Conservation (phyloP, 2,888 invertebrate species). For the Tipula helvola region DNA sequence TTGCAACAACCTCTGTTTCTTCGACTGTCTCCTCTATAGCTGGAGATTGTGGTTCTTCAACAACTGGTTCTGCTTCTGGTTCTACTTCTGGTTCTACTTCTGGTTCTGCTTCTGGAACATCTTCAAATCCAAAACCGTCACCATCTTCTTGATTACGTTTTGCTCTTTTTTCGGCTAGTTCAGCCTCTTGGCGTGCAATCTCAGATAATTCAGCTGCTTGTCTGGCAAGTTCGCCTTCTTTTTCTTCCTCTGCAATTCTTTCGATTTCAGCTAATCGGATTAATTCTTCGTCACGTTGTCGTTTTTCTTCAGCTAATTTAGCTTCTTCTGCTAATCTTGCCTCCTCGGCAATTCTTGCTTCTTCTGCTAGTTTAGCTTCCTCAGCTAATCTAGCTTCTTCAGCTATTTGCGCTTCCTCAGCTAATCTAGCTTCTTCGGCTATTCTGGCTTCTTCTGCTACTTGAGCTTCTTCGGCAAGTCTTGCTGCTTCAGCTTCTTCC, state of each 20-base stretch:
- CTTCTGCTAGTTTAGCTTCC: constrained; percentile 33
- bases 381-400: constrained; percentile 34
- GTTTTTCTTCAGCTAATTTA: constrained; percentile 37
- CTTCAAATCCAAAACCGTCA: constrained; percentile 16
- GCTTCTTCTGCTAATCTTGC: constrained; percentile 37
- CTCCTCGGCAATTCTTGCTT: constrained; percentile 33
- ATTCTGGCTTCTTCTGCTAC: constrained; percentile 31
- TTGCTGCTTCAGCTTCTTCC: constrained; percentile 31
- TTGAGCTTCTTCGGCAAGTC: constrained; percentile 35
- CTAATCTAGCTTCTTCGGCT: constrained; percentile 29
- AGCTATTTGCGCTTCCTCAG: constrained; percentile 33
- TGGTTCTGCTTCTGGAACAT: constrained; percentile 32
- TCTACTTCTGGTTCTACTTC: constrained; percentile 18
- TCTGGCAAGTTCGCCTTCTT: constrained; percentile 53
- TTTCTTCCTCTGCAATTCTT: constrained; percentile 39
- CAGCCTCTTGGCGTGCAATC: constrained; percentile 49
- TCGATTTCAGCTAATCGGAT: constrained; percentile 39
- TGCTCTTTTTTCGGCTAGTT: constrained; percentile 39
- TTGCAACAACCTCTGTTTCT: not conserved
- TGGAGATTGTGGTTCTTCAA: not conserved
- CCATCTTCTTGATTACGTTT: constrained; percentile 8
- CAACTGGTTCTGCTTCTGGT: constrained; percentile 17
- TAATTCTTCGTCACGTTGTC: constrained; percentile 40
- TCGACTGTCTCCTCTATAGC: not conserved
- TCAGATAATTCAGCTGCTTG: constrained; percentile 61